Percentiles rank a stretch among this genome's conserved stretches.
Evolutionary conservation across 2,113 vertebrate species (phyloP).

Genomic region (Crypturellus undulatus): DNA sequence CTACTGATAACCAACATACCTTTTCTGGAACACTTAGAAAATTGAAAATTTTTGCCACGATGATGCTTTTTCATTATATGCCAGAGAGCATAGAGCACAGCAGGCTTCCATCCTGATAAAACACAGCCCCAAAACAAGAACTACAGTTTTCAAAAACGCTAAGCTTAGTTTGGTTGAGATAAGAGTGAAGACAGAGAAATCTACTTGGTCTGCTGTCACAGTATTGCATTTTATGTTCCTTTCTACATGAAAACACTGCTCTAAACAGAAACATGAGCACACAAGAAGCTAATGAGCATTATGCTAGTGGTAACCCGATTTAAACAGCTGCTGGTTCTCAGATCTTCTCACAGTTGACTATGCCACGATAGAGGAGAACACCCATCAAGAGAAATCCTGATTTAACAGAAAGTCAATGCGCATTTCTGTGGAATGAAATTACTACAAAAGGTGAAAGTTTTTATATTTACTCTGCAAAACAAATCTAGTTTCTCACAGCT

Average conservation of each 20-base stretch:
- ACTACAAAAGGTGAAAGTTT: background rate
- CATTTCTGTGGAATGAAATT: background rate
- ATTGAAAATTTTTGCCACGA: background rate
- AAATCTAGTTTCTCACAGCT: background rate
- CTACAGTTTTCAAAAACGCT: background rate
- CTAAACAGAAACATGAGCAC: background rate
- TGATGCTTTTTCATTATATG: background rate
- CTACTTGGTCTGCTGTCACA: background rate
- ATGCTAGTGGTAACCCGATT: background rate
- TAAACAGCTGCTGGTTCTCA: background rate
- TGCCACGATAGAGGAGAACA: background rate
- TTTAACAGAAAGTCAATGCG: background rate
- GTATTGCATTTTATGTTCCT: background rate
- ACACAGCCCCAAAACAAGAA: background rate
- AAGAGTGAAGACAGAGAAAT: background rate
- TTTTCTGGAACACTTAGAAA: background rate
- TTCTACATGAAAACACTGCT: background rate
- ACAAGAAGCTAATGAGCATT: background rate
- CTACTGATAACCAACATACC: rapidly evolving
- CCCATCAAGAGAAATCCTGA: background rate
- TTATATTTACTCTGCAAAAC: background rate
- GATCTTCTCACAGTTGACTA: background rate
- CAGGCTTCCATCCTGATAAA: rapidly evolving
- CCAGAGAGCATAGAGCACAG: background rate
- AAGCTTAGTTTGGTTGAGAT: background rate